Percentiles rank a stretch among this genome's conserved stretches.
Conservation (phyloP, 2,888 invertebrate genomes). For the Hirtodrosophila duncani region DNA sequence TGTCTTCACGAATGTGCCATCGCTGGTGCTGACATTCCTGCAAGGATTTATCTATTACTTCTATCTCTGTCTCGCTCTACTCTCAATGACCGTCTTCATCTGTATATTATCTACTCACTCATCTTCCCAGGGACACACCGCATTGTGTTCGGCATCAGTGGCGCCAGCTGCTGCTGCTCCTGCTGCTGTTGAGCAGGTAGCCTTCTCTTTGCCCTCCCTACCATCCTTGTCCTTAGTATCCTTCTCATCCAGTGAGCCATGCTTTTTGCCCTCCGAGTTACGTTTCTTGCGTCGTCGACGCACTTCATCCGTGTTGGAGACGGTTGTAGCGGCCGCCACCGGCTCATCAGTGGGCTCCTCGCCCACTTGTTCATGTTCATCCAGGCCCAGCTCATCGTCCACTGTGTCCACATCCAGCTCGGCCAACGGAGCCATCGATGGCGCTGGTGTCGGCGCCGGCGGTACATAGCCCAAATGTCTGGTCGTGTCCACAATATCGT, state of each 20-base stretch:
- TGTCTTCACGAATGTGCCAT: slow-evolving; percentile 95
- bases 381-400: slow-evolving; percentile 83
- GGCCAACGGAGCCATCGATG: slow-evolving; percentile 83
- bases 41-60: too few relatives aligned
- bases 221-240: slow-evolving; percentile 48
- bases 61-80: too few relatives aligned
- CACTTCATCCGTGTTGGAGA: slow-evolving; percentile 54
- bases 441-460: slow-evolving; percentile 77
- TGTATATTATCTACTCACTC: slow-evolving; percentile 93
- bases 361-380: slow-evolving; percentile 84
- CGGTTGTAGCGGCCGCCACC: slow-evolving; percentile 12
- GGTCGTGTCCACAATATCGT: slow-evolving; percentile 72
- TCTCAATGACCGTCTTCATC: too few relatives aligned
- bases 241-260: slow-evolving; percentile 64
- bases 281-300: slow-evolving; percentile 74
- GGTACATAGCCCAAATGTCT: slow-evolving; percentile 69
- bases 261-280: slow-evolving; percentile 65
- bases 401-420: slow-evolving; percentile 85
- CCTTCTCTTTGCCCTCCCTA: slow-evolving; percentile 12
- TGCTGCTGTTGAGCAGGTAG: background rate
- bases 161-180: slow-evolving; percentile 23
- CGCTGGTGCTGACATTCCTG: slow-evolving; percentile 90
- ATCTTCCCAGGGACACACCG: slow-evolving; percentile 97
- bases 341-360: slow-evolving; percentile 79
- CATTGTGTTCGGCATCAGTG: slow-evolving; percentile 82